Evolutionary conservation across 2,888 invertebrate species (phyloP).

Genomic region (Noctua janthina): DNA sequence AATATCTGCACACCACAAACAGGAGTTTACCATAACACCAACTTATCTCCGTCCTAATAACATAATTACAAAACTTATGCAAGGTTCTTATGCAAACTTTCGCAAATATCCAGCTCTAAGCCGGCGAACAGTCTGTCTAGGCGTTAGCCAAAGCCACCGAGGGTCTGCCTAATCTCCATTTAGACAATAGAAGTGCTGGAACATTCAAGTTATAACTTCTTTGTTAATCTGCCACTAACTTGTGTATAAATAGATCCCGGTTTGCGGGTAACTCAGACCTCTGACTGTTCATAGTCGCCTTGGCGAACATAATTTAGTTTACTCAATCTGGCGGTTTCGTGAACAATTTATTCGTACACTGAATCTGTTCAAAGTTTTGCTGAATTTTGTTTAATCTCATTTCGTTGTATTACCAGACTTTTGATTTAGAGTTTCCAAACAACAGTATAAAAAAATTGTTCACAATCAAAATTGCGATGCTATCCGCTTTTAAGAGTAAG

Average conservation of each 20-base stretch:
- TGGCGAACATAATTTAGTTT: slow-evolving; percentile 53
- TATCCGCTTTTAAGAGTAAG: background rate
- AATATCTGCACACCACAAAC: background rate
- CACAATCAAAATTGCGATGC: background rate
- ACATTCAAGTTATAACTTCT: slow-evolving; percentile 65
- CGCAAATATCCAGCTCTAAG: slow-evolving; percentile 52
- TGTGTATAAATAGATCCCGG: slow-evolving; percentile 59
- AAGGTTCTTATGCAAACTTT: slow-evolving; percentile 30
- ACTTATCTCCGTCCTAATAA: background rate
- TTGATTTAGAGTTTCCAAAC: background rate
- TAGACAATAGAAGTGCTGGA: slow-evolving; percentile 60
- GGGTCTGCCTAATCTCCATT: slow-evolving; percentile 62
- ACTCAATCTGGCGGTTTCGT: slow-evolving; percentile 44
- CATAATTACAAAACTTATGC: slow-evolving; percentile 16
- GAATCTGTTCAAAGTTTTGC: slow-evolving; percentile 31
- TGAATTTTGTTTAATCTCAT: slow-evolving; percentile 15
- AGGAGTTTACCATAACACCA: background rate
- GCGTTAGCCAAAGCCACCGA: slow-evolving; percentile 61
- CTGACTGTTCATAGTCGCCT: slow-evolving; percentile 56
- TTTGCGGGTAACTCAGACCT: slow-evolving; percentile 51
- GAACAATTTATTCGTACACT: slow-evolving; percentile 43
- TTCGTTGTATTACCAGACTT: slow-evolving; percentile 6
- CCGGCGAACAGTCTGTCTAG: slow-evolving; percentile 47
- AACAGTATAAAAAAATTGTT: background rate
- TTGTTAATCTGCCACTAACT: slow-evolving; percentile 65